Base-by-base conservation (phyloP, 2,888 invertebrate species). In the Cheilosia variabilis region DNA sequence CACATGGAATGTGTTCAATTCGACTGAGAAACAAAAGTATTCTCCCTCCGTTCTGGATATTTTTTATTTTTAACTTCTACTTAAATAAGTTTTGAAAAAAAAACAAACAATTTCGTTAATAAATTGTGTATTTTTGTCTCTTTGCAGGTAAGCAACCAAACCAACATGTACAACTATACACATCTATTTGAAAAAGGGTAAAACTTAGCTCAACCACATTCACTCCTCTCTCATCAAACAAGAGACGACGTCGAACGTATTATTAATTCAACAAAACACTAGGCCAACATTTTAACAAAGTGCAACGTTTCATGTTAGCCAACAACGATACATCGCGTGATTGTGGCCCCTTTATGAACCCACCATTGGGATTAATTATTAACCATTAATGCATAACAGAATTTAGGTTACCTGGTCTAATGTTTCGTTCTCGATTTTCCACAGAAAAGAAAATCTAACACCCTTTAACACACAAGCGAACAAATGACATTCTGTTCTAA, bases 311-410 rank as follows among this genome's bases (percentile, higher is more conserved):
- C 69, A 80, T 84, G 84, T 75, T 75, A 43, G 65, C 43, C 47
- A 22, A 34, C 63, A 75, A 84, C 84, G 84, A 50, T 63, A 80
- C 24, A 75, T 84, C 75, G 84, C 84, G 80, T 80, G 84, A 65
- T 62, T 53, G 80, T 34, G 34, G n/a, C 53, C 62, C 24, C 69
- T 84, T 80, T 84, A 58, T 69, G 75, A 57, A 17, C 58, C 52
- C 24, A 37, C 73, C 63, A 45, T n/a, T 6, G 52, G 45, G 65
- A 84, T 84, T 75, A 84, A 84, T 79, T 69, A 84, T 84, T 84
- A 84, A 84, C 53, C 79, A 52, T 65, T 79, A 65, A 75, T 79
- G 83, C 79, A 75, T 69, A 81, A 47, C 63, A 65, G 53, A 84
- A 84, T 71, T 50, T 68, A 75, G 84, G 84, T 84, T 71, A 79